Evolutionary conservation across 2,888 invertebrate genomes (phyloP).

Genomic region (Agonopterix alstromeriana): DNA sequence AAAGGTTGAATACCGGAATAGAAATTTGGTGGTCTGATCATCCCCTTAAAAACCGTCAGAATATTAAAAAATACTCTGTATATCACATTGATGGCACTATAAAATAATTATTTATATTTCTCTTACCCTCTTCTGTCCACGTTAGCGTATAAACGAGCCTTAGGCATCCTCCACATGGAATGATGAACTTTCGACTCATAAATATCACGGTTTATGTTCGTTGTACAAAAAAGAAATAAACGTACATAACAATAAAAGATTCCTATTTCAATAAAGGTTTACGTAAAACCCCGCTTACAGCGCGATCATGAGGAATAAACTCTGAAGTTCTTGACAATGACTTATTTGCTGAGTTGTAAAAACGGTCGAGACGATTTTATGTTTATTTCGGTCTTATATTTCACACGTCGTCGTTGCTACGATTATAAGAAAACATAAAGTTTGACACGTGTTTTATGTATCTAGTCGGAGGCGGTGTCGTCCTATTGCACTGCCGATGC

Average conservation of each 20-base stretch:
- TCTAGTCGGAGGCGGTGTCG: conserved; percentile 7
- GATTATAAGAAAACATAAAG: conserved; percentile 50
- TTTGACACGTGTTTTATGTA: conserved; percentile 41
- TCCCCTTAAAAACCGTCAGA: no score
- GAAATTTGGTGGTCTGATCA: no score
- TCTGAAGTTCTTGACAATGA: conserved; percentile 47
- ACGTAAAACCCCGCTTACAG: conserved; percentile 36
- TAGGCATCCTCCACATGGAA: no score
- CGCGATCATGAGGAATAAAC: conserved; percentile 42
- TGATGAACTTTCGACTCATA: not conserved
- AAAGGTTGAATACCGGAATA: no score
- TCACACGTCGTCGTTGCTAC: conserved; percentile 49
- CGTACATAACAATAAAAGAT: conserved; percentile 21
- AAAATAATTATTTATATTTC: no score
- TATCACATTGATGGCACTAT: no score
- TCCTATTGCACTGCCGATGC: not conserved
- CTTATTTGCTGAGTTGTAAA: conserved; percentile 59
- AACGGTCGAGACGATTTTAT: conserved; percentile 44
- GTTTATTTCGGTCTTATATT: conserved; percentile 52
- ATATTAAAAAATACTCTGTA: no score
- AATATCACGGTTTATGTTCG: not conserved
- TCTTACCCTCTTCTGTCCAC: no score
- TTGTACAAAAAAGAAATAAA: conserved; percentile 4
- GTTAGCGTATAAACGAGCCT: no score
- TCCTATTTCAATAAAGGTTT: conserved; percentile 37